A percentile compares a stretch with the other conserved stretches of the same genome.
These are phyloP conservation scores for Himalopsyche anomala DNA, from an alignment of 2,888 invertebrate species.

Conservation along the genomic window DNA sequence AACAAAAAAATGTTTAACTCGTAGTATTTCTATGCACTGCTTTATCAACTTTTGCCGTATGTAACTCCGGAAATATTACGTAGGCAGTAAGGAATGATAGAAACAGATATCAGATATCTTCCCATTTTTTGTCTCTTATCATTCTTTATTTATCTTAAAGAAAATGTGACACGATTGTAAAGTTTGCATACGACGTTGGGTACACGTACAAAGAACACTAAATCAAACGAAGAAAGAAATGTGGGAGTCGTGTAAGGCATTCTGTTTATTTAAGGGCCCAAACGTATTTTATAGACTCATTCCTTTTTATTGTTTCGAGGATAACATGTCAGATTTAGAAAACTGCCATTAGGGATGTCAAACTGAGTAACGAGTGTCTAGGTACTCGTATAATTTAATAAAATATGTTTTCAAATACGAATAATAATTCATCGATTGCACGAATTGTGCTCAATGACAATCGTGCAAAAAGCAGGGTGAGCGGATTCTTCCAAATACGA, in stretches of 20 bases:
- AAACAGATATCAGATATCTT: neutral
- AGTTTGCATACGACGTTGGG: neutral
- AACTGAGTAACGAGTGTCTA: no score
- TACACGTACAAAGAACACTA: slow-evolving; percentile 23
- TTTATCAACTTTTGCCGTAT: no score
- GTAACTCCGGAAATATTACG: neutral
- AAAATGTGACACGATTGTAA: slow-evolving; percentile 30
- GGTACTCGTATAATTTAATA: no score
- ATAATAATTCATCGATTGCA: no score
- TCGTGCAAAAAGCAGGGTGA: no score
- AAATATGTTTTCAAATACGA: no score
- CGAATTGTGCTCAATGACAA: no score
- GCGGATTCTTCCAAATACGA: no score
- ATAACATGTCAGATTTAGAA: slow-evolving; percentile 41
- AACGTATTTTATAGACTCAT: slow-evolving; percentile 45
- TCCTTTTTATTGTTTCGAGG: slow-evolving; percentile 41
- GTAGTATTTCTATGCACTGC: no score
- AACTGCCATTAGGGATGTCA: neutral
- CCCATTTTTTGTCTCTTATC: neutral
- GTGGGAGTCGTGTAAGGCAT: slow-evolving; percentile 8
- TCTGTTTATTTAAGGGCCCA: slow-evolving; percentile 29
- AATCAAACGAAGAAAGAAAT: neutral
- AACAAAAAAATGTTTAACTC: no score
- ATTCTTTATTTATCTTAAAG: slow-evolving; percentile 16
- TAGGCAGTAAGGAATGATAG: neutral